phyloP scores from a whole-genome alignment of 2,797 vertebrate genomes.

The Oophaga sylvatica region DNA sequence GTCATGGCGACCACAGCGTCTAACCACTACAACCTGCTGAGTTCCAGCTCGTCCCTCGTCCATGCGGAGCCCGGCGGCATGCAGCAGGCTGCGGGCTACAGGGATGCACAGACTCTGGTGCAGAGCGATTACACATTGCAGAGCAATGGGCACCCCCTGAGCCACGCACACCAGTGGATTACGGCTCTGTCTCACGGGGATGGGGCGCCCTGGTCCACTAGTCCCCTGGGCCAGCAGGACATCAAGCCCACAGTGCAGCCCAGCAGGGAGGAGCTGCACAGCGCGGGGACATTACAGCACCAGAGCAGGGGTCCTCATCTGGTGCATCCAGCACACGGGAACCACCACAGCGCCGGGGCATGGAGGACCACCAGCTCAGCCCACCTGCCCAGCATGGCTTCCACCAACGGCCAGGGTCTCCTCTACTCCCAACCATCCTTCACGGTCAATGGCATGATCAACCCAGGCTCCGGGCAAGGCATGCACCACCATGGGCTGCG shows the following conservation, averaged over 20 bases:
- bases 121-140: constrained; percentile 94
- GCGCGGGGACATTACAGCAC: constrained; percentile 77
- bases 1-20: constrained; percentile 99
- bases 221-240: constrained; percentile 91
- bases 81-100: constrained; percentile 75
- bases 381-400: constrained; percentile 91
- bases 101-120: constrained; percentile 94
- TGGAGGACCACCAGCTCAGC: constrained; percentile 74
- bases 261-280: constrained; percentile 88
- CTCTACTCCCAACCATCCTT: constrained; percentile 89
- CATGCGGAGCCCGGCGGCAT: constrained; percentile 89
- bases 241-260: constrained; percentile 91
- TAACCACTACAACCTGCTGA: constrained; percentile 96
- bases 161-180: constrained; percentile 98
- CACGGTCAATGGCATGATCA: constrained; percentile 86
- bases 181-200: constrained; percentile 95
- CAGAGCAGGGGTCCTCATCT: constrained; percentile 86
- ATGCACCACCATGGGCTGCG: constrained; percentile 86
- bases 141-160: constrained; percentile 94
- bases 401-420: constrained; percentile 86
- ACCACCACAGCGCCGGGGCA: constrained; percentile 84
- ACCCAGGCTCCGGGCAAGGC: constrained; percentile 83
- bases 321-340: constrained; percentile 89
- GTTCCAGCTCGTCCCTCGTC: constrained; percentile 93
- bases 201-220: constrained; percentile 87